Evolutionary conservation across 2,113 vertebrate genomes (phyloP).

Genomic region (Zeus faber): DNA sequence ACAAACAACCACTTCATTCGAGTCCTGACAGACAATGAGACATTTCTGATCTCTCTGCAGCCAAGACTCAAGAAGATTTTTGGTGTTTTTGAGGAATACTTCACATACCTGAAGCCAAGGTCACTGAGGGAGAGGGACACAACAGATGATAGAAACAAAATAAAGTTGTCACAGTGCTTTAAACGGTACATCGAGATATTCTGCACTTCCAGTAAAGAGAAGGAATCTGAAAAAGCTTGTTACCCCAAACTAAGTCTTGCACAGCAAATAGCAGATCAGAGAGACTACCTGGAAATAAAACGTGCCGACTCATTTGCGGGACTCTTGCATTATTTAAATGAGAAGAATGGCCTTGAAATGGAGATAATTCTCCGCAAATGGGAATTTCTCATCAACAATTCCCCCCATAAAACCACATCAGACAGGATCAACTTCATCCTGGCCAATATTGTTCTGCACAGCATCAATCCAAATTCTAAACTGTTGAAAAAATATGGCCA

Average conservation of each 20-base stretch:
- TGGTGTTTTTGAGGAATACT: slow-evolving; percentile 46
- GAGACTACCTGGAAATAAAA: slow-evolving; percentile 29
- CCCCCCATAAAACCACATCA: not conserved
- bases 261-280: slow-evolving; percentile 27
- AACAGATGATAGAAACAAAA: slow-evolving; percentile 36
- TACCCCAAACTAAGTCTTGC: slow-evolving; percentile 37
- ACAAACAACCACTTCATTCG: not conserved
- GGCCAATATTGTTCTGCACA: slow-evolving; percentile 53
- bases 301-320: slow-evolving; percentile 49
- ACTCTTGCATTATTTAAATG: slow-evolving; percentile 33
- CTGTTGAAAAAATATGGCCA: slow-evolving; percentile 29
- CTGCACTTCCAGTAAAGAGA: slow-evolving; percentile 27
- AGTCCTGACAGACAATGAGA: slow-evolving; percentile 31
- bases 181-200: slow-evolving; percentile 33
- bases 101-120: slow-evolving; percentile 36
- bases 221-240: slow-evolving; percentile 26
- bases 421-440: slow-evolving; percentile 45
- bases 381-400: slow-evolving; percentile 19
- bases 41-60: slow-evolving; percentile 33
- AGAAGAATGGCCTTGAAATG: slow-evolving; percentile 10
- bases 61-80: slow-evolving; percentile 43
- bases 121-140: slow-evolving; percentile 53
- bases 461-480: slow-evolving; percentile 24
- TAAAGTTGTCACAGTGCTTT: slow-evolving; percentile 30
- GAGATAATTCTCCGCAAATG: slow-evolving; percentile 34